Percentiles rank a stretch among this genome's conserved stretches.
Evolutionary conservation across 2,797 vertebrate species (phyloP).

Genomic region (Pangasius mekongensis): DNA sequence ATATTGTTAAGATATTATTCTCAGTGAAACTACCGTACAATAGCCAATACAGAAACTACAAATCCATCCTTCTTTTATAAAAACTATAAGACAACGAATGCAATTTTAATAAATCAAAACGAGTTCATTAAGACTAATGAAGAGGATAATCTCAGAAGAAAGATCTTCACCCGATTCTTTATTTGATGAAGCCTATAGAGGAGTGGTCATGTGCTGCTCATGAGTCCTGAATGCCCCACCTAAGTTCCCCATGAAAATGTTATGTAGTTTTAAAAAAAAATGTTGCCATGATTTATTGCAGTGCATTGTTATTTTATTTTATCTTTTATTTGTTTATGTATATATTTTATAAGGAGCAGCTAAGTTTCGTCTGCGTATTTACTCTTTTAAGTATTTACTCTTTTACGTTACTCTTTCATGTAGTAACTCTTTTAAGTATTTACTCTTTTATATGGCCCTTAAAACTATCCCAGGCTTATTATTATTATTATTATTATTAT

Average conservation of each 20-base stretch:
- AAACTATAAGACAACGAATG: neutral
- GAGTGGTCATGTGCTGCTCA: constrained; percentile 18
- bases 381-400: neutral
- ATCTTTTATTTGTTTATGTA: neutral
- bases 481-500: constrained; percentile 11
- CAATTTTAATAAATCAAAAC: neutral
- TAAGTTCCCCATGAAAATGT: neutral
- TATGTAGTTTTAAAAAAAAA: neutral
- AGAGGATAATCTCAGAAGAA: constrained; percentile 30
- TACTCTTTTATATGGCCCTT: neutral
- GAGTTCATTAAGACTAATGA: constrained; percentile 10
- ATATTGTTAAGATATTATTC: neutral
- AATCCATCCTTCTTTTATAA: neutral
- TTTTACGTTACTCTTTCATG: no score
- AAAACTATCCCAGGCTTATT: neutral
- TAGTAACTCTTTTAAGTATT: neutral
- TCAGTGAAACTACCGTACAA: neutral
- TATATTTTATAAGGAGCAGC: neutral
- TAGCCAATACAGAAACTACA: neutral
- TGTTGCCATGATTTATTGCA: neutral
- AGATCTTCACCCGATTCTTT: constrained; percentile 19
- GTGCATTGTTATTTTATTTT: neutral
- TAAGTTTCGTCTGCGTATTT: neutral
- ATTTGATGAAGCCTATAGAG: constrained; percentile 12
- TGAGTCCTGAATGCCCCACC: constrained; percentile 1